Base-by-base conservation (phyloP, 2,797 vertebrate species). In the Tokudaia tokunoshimensis region DNA sequence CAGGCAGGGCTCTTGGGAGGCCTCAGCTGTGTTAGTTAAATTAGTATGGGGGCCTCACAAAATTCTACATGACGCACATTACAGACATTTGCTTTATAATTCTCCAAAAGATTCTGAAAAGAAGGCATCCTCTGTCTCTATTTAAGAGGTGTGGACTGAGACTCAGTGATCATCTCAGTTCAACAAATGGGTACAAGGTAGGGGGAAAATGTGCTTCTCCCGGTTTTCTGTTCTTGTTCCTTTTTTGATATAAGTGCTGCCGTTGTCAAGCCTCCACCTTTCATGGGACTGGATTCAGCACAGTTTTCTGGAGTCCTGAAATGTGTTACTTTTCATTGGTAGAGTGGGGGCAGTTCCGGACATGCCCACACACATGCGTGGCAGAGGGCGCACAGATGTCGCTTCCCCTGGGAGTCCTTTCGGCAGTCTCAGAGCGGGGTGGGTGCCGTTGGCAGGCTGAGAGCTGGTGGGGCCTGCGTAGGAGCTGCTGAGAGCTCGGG, bases 401-500 rank as follows among this genome's bases (percentile, higher is more conserved):
- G 57, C n/a, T 70, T 91, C 63, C 31, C 61, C 63, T 37, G 15
- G 57, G 57, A 52, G 70, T 82, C n/a, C 37, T 78, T 94, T 94
- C 83, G 9, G 41, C 80, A 93, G 76, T 55, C 89, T 90, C 47
- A 13, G 91, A 19, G 91, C 81, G 75, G 89, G 95, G 50, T 92
- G 89, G 95, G 50, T 92, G 94, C 65, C n/a, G 0, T 52, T 47
- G 91, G 84, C 95, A 88, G 86, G 79, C 75, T 80, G 95, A 74
- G 93, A 87, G 75, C 52, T 96, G 93, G 95, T 93, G 83, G 96
- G 98, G 97, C 96, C 97, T 97, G 44, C 0, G 98, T 98, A 98
- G 98, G 98, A 97, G 96, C 97, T 93, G 59, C 97, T 97, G 95
- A 97, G 97, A 94, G 93, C 92, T 98, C 93, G 93, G 63, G 92